Percentiles rank a stretch among this genome's conserved stretches.
Evolutionary conservation across 2,888 invertebrate species (phyloP).

Genomic region (Leucania comma): DNA sequence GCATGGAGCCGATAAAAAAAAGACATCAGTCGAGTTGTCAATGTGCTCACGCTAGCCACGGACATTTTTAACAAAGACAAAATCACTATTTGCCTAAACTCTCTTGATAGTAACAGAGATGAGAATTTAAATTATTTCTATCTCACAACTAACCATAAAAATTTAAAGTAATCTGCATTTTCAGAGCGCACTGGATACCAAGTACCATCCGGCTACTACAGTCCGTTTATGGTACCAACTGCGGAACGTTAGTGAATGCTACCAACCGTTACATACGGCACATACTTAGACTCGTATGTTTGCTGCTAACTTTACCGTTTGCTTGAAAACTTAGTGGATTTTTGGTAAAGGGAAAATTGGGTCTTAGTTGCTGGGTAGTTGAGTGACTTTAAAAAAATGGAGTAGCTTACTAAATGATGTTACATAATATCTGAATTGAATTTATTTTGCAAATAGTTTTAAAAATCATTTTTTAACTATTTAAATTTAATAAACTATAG

Average conservation of each 20-base stretch:
- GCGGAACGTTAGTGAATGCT: slow-evolving; percentile 4
- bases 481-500: too few relatives aligned
- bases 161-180: slow-evolving; percentile 22
- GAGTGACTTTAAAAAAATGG: neutral
- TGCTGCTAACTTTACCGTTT: slow-evolving; percentile 7
- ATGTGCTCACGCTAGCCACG: too few relatives aligned
- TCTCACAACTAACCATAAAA: neutral
- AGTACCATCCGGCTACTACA: slow-evolving; percentile 15
- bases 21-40: too few relatives aligned
- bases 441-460: too few relatives aligned
- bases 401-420: neutral
- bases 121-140: neutral
- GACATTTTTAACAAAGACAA: too few relatives aligned
- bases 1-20: too few relatives aligned
- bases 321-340: slow-evolving; percentile 6
- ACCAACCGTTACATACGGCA: slow-evolving; percentile 16
- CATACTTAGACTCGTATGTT: slow-evolving; percentile 14
- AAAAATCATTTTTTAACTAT: too few relatives aligned
- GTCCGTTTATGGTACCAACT: slow-evolving; percentile 24
- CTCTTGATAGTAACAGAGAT: neutral
- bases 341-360: slow-evolving; percentile 11
- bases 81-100: neutral
- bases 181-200: slow-evolving; percentile 1
- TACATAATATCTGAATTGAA: too few relatives aligned
- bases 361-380: neutral